Percentiles rank a stretch among this genome's conserved stretches.
These are phyloP conservation scores for Tanypteryx hageni DNA, from an alignment of 2,888 invertebrate genomes.

Conservation along the genomic window DNA sequence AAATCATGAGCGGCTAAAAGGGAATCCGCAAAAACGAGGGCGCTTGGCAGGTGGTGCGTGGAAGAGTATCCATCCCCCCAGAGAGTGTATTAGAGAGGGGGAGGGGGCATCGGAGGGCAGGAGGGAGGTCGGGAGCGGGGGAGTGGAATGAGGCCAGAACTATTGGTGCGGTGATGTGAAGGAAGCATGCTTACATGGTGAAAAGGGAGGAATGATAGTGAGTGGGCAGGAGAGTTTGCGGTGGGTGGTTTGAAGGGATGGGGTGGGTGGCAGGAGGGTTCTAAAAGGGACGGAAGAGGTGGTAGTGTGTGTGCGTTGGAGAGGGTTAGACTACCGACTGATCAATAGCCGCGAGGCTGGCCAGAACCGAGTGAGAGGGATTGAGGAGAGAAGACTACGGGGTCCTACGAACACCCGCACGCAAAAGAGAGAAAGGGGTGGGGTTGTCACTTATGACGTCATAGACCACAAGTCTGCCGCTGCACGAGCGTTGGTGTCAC, in stretches of 20 bases:
- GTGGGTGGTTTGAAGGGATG: not conserved
- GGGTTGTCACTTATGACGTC: constrained; percentile 11
- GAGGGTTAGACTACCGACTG: constrained; percentile 60
- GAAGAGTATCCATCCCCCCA: not conserved
- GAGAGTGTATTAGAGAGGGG: too few relatives aligned
- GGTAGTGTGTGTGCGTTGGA: constrained; percentile 36
- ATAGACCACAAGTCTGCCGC: constrained; percentile 17
- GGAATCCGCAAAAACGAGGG: not conserved
- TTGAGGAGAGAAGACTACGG: constrained; percentile 36
- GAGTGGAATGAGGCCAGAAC: not conserved
- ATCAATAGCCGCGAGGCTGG: constrained; percentile 62
- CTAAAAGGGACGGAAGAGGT: constrained; percentile 8
- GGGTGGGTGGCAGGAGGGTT: constrained; percentile 11
- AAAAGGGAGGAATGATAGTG: not conserved
- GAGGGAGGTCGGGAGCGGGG: not conserved
- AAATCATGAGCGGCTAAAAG: constrained; percentile 5
- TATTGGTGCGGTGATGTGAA: constrained; percentile 19
- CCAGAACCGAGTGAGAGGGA: constrained; percentile 58
- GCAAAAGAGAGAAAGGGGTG: constrained; percentile 20
- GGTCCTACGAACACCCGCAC: constrained; percentile 8
- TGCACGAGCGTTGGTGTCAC: not conserved
- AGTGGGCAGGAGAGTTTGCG: not conserved
- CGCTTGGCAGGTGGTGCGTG: not conserved
- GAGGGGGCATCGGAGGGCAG: not conserved
- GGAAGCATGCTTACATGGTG: constrained; percentile 6